phyloP scores from a whole-genome alignment of 1,140 invertebrate genomes.

The Euwallacea similis region DNA sequence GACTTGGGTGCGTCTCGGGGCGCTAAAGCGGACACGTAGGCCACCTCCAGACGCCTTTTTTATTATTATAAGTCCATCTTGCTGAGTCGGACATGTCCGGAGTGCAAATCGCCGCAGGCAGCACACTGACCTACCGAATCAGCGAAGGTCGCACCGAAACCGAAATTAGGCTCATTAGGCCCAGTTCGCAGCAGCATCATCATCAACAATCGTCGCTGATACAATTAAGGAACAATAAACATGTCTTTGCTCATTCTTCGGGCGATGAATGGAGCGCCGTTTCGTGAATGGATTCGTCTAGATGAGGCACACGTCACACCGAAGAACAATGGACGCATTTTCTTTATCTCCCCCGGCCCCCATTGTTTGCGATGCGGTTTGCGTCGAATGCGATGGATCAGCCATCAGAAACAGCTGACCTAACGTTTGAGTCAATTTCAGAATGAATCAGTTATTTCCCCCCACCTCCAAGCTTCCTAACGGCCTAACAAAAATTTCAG shows the following conservation, averaged over 20 bases:
- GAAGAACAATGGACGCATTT: constrained; percentile 1
- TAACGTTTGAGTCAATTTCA: too few relatives aligned
- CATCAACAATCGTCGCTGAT: too few relatives aligned
- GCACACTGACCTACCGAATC: constrained; percentile 11
- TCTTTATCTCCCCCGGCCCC: not conserved
- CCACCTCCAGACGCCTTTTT: constrained; percentile 13
- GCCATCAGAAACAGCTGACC: too few relatives aligned
- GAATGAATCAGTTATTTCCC: too few relatives aligned
- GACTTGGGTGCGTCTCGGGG: constrained; percentile 15
- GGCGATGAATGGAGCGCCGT: not conserved
- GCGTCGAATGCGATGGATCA: not conserved
- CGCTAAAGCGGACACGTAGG: constrained; percentile 11
- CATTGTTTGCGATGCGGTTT: not conserved
- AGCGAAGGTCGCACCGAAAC: not conserved
- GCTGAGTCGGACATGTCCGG: not conserved
- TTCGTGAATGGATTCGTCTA: not conserved
- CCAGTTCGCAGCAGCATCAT: too few relatives aligned
- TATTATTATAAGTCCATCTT: not conserved
- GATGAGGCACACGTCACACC: constrained; percentile 1
- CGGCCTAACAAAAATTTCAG: too few relatives aligned
- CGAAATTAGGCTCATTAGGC: not conserved
- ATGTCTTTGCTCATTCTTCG: not conserved
- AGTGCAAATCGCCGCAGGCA: not conserved
- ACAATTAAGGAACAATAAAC: too few relatives aligned
- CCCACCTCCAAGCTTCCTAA: too few relatives aligned